Base-by-base conservation (phyloP, 2,888 invertebrate species). In the Abscondita cerata region DNA sequence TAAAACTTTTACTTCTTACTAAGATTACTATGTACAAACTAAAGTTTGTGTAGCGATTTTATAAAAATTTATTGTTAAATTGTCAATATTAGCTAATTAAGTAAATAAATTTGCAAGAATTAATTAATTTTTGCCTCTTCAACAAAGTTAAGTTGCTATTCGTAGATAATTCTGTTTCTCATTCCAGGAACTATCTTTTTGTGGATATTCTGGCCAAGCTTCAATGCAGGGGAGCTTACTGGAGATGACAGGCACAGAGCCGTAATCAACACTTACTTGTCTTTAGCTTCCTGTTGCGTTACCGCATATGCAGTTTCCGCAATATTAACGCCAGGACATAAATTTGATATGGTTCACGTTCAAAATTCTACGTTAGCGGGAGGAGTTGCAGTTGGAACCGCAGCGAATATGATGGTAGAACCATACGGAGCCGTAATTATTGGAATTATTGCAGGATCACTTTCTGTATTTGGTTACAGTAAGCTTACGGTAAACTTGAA, bases 151-250 rank as follows among this genome's bases (percentile, higher is more conserved):
- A 3, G 12, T n/a, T 3, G 3, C 4, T 38, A n/a, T n/a, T n/a
- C n/a, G n/a, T n/a, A n/a, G n/a, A n/a, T n/a, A n/a, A n/a, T n/a
- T n/a, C n/a, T n/a, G n/a, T n/a, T n/a, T n/a, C n/a, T n/a, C n/a
- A 25, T 41, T 44, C 11, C 18, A 93, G 95, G 97, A 57, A 94
- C 96, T 0, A 81, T 96, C 55, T 97, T 98, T 80, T 84, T 98
- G 46, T 98, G 96, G 96, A 84, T 97, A 59, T 98, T 93, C 81
- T 98, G 97, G 97, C 98, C 98, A 0, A 95, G 95, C 63, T 98
- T 98, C 83, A 98, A 98, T 83, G 90, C 93, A 1, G 94, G 90
- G 0, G 86, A 92, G 54, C 84, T 92, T 19, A 83, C 83, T 1
- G 85, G 87, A 0, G 89, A 88, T 51, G 90, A 89, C 70, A 91